Evolutionary conservation across 2,888 invertebrate genomes (phyloP).

Genomic region (Nysson spinosus): DNA sequence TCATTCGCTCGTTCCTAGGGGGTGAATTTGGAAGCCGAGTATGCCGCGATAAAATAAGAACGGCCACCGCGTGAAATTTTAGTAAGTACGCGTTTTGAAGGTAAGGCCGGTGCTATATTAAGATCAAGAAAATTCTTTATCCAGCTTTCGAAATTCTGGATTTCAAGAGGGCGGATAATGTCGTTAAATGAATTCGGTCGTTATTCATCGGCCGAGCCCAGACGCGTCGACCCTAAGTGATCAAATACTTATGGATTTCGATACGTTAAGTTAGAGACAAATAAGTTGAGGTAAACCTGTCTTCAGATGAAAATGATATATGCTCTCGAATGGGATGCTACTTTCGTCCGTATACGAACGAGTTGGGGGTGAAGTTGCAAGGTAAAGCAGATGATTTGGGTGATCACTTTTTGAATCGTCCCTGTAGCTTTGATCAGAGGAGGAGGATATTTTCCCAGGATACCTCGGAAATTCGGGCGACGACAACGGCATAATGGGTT

Average conservation of each 20-base stretch:
- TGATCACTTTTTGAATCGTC: conserved; percentile 2
- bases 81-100: not conserved
- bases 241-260: conserved; percentile 9
- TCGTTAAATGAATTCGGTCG: not conserved
- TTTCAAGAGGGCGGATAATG: not conserved
- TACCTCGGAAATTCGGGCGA: conserved; percentile 33
- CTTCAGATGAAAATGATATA: conserved; percentile 3
- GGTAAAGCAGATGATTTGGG: no score
- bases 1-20: conserved; percentile 44
- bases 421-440: not conserved
- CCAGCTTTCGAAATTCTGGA: not conserved
- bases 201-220: conserved; percentile 11
- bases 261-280: conserved; percentile 1
- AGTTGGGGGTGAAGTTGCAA: not conserved
- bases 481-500: conserved; percentile 32
- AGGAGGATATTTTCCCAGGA: conserved; percentile 3
- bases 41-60: conserved; percentile 43
- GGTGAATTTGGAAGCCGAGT: conserved; percentile 36
- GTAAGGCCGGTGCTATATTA: not conserved
- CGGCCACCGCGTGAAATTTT: not conserved
- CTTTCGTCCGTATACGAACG: no score
- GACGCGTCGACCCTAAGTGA: conserved; percentile 16
- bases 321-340: not conserved
- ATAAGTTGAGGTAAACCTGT: conserved; percentile 2
- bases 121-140: not conserved